Evolutionary conservation across 1,140 invertebrate genomes (phyloP).

Genomic region (Sycophila sp.): DNA sequence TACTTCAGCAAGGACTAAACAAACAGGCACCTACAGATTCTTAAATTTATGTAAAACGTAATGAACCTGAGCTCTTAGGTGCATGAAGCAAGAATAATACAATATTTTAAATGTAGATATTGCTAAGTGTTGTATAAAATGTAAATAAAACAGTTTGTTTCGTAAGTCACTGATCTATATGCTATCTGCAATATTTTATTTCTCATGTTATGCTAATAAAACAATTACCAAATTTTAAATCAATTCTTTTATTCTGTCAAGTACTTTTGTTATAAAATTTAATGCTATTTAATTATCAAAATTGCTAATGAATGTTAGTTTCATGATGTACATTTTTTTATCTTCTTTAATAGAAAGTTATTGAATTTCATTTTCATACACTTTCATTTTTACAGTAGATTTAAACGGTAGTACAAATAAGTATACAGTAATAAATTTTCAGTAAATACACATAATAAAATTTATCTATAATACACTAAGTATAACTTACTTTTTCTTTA

Average conservation of each 20-base stretch:
- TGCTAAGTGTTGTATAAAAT: constrained; percentile 19
- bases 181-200: not conserved
- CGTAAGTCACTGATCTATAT: not conserved
- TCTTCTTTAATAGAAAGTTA: not conserved
- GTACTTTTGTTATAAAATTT: not conserved
- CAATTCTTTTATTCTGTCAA: not conserved
- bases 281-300: not conserved
- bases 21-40: too few species aligned
- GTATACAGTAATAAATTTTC: not conserved
- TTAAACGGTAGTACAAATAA: not conserved
- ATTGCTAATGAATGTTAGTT: not conserved
- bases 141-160: constrained; percentile 18
- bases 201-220: not conserved
- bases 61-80: too few species aligned
- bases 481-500: too few species aligned
- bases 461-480: too few species aligned
- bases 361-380: not conserved
- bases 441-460: too few species aligned
- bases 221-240: not conserved
- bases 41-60: not conserved
- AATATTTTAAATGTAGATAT: not conserved
- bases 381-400: not conserved
- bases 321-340: too few species aligned
- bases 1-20: constrained; percentile 22
- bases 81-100: constrained; percentile 1